Conservation (phyloP, 2,113 vertebrate species). For the Dromaius novaehollandiae region DNA sequence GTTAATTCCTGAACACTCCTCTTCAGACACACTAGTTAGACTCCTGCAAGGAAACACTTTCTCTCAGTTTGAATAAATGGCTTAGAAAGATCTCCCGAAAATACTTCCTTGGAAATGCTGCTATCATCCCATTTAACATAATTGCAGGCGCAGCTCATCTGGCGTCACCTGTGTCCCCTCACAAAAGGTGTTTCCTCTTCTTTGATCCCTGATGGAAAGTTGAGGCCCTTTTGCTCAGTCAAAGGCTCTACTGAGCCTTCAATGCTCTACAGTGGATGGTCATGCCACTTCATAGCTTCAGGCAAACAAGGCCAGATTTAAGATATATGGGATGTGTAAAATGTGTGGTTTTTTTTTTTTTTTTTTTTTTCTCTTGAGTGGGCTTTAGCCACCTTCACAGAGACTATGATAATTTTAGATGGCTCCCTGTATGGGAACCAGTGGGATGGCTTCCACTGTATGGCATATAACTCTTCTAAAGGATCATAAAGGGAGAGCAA, state of each 20-base stretch:
- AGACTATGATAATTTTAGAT: background rate
- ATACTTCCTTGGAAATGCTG: background rate
- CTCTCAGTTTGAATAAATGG: background rate
- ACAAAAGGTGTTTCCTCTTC: background rate
- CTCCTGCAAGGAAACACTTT: background rate
- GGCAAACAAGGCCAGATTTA: background rate
- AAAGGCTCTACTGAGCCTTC: background rate
- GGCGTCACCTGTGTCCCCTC: background rate
- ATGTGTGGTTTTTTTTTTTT: background rate
- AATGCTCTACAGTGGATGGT: background rate
- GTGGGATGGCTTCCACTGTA: background rate
- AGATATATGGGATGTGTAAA: background rate
- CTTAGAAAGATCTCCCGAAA: background rate
- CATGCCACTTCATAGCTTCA: background rate
- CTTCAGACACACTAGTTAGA: background rate
- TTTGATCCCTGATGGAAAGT: background rate
- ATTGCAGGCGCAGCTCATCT: background rate
- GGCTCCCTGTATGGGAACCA: no score
- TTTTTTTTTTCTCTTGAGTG: background rate
- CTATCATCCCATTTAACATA: background rate
- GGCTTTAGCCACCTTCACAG: background rate
- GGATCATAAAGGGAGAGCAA: background rate
- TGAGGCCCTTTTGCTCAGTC: background rate
- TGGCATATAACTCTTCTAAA: background rate
- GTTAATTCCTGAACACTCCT: background rate